Base-by-base conservation (phyloP, 1,140 invertebrate genomes). In the Macrostomum lignano region DNA sequence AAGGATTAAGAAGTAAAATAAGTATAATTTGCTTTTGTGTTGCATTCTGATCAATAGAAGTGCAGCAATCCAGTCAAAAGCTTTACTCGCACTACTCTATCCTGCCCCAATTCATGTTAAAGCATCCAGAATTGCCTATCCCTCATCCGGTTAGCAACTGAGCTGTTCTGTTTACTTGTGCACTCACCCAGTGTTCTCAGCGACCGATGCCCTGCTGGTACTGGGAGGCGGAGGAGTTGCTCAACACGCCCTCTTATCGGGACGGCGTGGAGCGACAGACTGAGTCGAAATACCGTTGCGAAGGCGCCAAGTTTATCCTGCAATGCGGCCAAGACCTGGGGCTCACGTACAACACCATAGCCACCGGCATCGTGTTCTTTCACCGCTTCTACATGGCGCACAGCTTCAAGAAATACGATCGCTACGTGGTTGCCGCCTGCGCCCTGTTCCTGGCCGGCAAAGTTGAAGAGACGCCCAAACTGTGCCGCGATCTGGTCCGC, bases 361-460 rank as follows among this genome's bases (percentile, higher is more conserved):
- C 81, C 14, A 93, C 86, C 30, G 86, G 81, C 32, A 77, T 84
- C 45, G 79, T 93, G 29, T 94, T 86, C 59, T 93, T 93, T 55
- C 86, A 96, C 55, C 65, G 84, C 42, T 96, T 96, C 56, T 96
- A 94, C 54, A 93, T 94, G 81, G 79, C 81, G 45, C 84, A 94
- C 53, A 84, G 79, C 0, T 94, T 93, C 48, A 72, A 71, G 49
- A 74, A 74, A 38, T 96, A 91, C 60, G 78, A 79, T 30, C 64
- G 78, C 57, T 91, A 84, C 61, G 81, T 73, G n/a, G 91, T 79
- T 10, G 84, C 82, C 7, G 81, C 82, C 46, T 86, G 81, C 48
- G 96, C 84, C 49, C 59, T 98, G 21, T 88, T 96, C 52, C 59
- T 94, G 35, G 84, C 86, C 38, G 86, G 86, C 3, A 94, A 94